Evolutionary conservation across 2,797 vertebrate genomes (phyloP).

Genomic region (Neomorphus geoffroyi): DNA sequence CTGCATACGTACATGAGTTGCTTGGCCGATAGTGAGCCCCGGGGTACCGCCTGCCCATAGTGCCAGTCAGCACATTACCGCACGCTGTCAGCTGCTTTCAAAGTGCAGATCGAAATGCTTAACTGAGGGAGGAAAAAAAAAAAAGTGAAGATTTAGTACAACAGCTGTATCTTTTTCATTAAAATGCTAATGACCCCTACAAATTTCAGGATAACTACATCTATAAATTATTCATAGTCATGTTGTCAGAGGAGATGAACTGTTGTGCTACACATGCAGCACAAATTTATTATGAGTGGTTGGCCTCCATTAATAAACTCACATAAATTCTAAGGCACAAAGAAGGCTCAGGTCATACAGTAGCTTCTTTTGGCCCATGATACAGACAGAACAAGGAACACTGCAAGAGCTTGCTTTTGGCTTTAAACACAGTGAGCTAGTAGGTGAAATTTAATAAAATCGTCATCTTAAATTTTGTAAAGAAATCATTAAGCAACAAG

Average conservation of each 20-base stretch:
- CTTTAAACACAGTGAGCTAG: not conserved
- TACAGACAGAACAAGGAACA: not conserved
- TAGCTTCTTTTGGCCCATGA: not conserved
- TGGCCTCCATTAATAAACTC: conserved; percentile 33
- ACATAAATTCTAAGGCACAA: conserved; percentile 35
- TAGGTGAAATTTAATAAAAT: not conserved
- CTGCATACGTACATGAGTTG: conserved; percentile 77
- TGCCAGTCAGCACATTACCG: conserved; percentile 75
- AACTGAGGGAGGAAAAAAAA: conserved; percentile 22
- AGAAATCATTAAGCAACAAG: not conserved
- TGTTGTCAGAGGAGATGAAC: conserved; percentile 46
- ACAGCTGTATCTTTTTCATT: conserved; percentile 70
- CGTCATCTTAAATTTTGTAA: not conserved
- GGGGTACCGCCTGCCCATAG: conserved; percentile 80
- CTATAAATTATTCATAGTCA: conserved; percentile 75
- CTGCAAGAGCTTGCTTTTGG: not conserved
- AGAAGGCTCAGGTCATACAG: not conserved
- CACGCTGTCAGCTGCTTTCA: conserved; percentile 43
- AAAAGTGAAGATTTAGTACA: conserved; percentile 71
- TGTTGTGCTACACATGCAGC: not conserved
- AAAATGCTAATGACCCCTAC: conserved; percentile 77
- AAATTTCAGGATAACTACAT: conserved; percentile 65
- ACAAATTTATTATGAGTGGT: conserved; percentile 43
- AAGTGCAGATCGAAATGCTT: conserved; percentile 11
- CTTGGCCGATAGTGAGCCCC: conserved; percentile 75